Evolutionary conservation across 2,113 vertebrate species (phyloP), one percentile per base, ranked within the genome.

Genomic region (Engraulis encrasicolus): DNA sequence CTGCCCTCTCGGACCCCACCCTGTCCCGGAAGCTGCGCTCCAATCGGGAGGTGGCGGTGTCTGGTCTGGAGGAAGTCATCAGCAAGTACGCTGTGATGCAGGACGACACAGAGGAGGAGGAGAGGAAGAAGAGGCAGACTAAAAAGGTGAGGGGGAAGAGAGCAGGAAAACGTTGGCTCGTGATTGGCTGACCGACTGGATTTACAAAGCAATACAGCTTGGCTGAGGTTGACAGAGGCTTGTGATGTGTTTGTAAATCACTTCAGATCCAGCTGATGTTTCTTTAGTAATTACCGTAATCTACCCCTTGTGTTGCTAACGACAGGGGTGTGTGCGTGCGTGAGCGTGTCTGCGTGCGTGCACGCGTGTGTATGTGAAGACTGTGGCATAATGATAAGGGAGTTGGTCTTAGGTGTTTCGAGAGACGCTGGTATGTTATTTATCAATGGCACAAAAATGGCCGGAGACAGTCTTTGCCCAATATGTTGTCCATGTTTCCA

Each of bases 51-150:
- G 5, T 94, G 80, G 96, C 96, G 0, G 38, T 96, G 52, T 88
- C 80, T 79, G 93, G 88, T 0, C 90, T 98, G 80, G 96, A 97
- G n/a, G 93, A 95, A 0, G 92, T 98, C 86, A 96, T 97, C 88
- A 88, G 86, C 37, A 97, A 94, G 85, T 98, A 94, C 0, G 92
- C 97, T 0, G 40, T 90, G 78, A 88, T 93, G 85, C 97, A 98
- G 40, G 97, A 97, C 0, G 94, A 95, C 87, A 89, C 87, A 0
- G 96, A 97, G 85, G 95, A 96, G 27, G 89, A 92, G 0, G 96
- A 97, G 40, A 89, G 93, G 27, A 88, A 45, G 48, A 94, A 81
- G 77, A 93, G 90, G 0, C 91, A 86, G 58, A 91, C 90, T 45
- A 93, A 92, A 85, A 94, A 94, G 93, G 95, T 94, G 78, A 19